Conservation (phyloP, 2,113 vertebrate species). For the Cairina moschata region DNA sequence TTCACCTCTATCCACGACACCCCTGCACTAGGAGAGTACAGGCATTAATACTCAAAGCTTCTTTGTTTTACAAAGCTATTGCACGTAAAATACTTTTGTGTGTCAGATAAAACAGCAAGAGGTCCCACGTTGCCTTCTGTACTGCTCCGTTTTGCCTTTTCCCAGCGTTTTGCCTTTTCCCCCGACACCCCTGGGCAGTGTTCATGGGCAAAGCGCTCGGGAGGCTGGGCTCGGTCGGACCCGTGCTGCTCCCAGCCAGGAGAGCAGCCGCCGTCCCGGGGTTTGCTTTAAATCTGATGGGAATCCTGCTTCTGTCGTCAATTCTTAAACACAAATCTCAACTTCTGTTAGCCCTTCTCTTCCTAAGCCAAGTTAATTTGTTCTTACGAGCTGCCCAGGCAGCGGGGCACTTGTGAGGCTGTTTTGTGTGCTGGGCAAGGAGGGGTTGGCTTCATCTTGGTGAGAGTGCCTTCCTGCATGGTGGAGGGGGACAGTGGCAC, state of each 20-base stretch:
- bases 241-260: not conserved
- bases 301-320: not conserved
- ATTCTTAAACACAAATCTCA: not conserved
- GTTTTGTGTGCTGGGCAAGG: not conserved
- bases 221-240: not conserved
- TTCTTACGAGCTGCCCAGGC: not conserved
- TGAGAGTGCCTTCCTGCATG: fast-evolving
- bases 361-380: not conserved
- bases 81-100: not conserved
- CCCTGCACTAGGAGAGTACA: not conserved
- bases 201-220: not conserved
- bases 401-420: not conserved
- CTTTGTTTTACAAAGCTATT: not conserved
- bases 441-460: not conserved
- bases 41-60: not conserved
- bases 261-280: not conserved
- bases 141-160: not conserved
- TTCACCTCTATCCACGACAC: not conserved
- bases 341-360: not conserved
- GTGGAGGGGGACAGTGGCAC: no score
- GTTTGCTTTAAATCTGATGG: not conserved
- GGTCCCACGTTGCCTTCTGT: not conserved
- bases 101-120: not conserved
- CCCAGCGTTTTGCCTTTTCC: no score
- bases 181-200: not conserved